phyloP scores from a whole-genome alignment of 2,113 vertebrate genomes.

The Xiphophorus maculatus region DNA sequence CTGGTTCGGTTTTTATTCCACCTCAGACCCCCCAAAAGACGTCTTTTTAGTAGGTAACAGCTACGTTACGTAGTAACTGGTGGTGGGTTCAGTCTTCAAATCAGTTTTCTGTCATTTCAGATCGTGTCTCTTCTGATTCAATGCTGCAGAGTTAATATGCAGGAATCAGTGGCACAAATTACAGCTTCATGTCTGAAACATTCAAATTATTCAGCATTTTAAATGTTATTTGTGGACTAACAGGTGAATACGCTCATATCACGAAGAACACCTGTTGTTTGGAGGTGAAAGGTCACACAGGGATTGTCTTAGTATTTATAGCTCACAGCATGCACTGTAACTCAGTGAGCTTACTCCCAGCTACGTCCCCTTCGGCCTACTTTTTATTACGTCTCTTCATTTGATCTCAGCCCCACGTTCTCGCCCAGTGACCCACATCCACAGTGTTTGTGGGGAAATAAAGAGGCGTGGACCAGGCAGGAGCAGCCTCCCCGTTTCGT shows the following conservation, averaged over 20 bases:
- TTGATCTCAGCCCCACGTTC: conserved; percentile 20
- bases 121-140: conserved; percentile 27
- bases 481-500: conserved; percentile 12
- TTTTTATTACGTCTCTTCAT: not conserved
- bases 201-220: not conserved
- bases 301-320: conserved; percentile 43
- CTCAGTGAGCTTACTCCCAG: not conserved
- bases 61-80: conserved; percentile 53
- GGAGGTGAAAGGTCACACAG: conserved; percentile 18
- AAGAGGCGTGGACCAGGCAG: conserved; percentile 43
- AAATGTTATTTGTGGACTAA: conserved; percentile 19
- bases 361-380: not conserved
- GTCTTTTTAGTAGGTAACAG: conserved; percentile 29
- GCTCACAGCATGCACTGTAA: conserved; percentile 1
- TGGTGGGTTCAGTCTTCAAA: conserved; percentile 72
- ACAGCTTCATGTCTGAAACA: not conserved
- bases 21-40: conserved; percentile 47
- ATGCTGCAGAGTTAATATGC: conserved; percentile 30
- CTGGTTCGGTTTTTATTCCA: conserved; percentile 77
- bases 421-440: conserved; percentile 9
- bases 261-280: not conserved
- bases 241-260: conserved; percentile 4
- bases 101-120: conserved; percentile 53
- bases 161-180: conserved; percentile 1
- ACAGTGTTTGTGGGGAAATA: conserved; percentile 32